Percentiles rank a stretch among this genome's conserved stretches.
phyloP scores from a whole-genome alignment of 1,140 invertebrate genomes.

The Procambarus clarkii region DNA sequence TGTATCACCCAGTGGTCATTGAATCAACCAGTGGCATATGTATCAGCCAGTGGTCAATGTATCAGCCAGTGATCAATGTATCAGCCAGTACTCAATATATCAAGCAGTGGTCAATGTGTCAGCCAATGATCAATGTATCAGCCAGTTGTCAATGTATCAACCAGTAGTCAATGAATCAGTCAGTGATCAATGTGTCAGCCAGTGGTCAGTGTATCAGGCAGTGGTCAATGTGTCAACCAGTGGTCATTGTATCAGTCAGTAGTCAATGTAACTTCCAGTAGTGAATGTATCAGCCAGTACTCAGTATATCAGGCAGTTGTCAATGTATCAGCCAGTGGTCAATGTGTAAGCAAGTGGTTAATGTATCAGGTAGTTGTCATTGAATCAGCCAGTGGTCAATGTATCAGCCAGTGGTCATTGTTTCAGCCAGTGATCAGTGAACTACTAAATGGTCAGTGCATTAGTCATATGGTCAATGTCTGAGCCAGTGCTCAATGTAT shows the following conservation, averaged over 20 bases:
- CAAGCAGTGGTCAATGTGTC: neutral
- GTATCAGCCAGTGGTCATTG: neutral
- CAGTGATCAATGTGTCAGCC: neutral
- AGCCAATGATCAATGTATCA: neutral
- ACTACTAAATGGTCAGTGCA: neutral
- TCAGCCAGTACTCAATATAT: neutral
- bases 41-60: neutral
- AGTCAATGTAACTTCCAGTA: neutral
- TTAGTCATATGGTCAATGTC: neutral
- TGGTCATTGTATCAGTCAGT: neutral
- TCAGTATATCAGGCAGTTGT: neutral
- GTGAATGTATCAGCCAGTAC: neutral
- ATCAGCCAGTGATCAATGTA: neutral
- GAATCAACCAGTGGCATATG: neutral
- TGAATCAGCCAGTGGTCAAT: neutral
- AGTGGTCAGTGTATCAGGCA: neutral
- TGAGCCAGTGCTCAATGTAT: neutral
- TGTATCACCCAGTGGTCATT: neutral
- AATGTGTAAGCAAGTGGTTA: neutral
- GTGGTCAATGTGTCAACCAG: neutral
- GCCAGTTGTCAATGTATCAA: neutral
- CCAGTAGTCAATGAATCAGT: neutral
- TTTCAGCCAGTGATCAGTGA: neutral
- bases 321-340: neutral
- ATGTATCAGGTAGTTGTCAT: neutral